Base-by-base conservation (phyloP, 2,113 vertebrate genomes). In the Otus sunia region DNA sequence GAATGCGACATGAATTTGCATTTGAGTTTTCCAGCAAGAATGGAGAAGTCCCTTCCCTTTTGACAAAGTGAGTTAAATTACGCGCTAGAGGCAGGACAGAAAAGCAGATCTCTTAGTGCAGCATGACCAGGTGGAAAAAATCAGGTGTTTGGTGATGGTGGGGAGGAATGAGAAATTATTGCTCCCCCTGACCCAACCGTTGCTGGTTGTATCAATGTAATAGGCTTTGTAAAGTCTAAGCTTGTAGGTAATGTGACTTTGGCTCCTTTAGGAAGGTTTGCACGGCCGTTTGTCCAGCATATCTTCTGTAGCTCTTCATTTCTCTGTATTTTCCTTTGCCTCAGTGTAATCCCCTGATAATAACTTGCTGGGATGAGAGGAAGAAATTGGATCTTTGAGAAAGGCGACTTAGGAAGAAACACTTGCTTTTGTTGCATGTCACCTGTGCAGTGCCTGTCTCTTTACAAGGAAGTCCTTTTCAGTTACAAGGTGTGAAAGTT, bases 1-100 rank as follows among this genome's bases (percentile, higher is more conserved):
- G 27, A 75, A 14, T 1, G 6, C 0, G 0, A 20, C 13, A 25
- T 3, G 5, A 63, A 11, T 10, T 45, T 10, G 3, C 1, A 3
- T 19, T 79, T 2, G 15, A 23, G 29, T 68, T 80, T 90, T 67
- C 34, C 41, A 9, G 5, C 4, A 2, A 39, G 32, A 26, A 1
- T 13, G 76, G n/a, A 52, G 53, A 37, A 45, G 9, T 16, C 18
- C 67, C 18, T 62, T 11, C 6, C 5, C 27, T 45, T 68, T 50
- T 59, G 59, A 45, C 30, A 15, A 30, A 47, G 39, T 2, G 39
- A n/a, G 27, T 25, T 58, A 50, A 15, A 22, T n/a, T 45, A 68
- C 41, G 26, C 36, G 17, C 17, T 23, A 25, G 43, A 39, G 43
- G 43, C 12, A 13, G 3, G 62, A 27, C 26, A 20, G 41, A 37